phyloP scores from a whole-genome alignment of 2,888 invertebrate species.

The Uropetala carovei region DNA sequence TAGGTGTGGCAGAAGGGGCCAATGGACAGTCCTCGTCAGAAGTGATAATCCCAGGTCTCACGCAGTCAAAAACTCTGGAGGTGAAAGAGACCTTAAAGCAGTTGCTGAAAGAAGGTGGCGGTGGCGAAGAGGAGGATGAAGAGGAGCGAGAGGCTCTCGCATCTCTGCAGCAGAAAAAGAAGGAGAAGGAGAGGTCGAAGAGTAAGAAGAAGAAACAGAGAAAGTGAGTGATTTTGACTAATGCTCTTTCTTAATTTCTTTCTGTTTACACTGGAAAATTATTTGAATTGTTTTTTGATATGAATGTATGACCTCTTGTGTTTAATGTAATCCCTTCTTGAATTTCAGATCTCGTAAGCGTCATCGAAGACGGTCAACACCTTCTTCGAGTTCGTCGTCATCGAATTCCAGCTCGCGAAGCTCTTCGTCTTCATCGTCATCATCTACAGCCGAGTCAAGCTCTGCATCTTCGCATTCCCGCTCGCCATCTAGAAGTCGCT shows the following conservation, averaged over 20 bases:
- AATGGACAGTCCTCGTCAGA: constrained; percentile 47
- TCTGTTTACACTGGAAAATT: neutral
- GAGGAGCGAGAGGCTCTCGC: constrained; percentile 60
- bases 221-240: constrained; percentile 71
- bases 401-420: constrained; percentile 72
- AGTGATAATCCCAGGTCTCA: constrained; percentile 73
- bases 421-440: constrained; percentile 72
- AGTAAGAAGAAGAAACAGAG: constrained; percentile 76
- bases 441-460: constrained; percentile 38
- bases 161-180: constrained; percentile 71
- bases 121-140: constrained; percentile 67
- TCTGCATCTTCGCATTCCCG: constrained; percentile 80
- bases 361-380: constrained; percentile 75
- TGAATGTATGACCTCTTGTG: neutral
- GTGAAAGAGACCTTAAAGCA: constrained; percentile 83
- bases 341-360: constrained; percentile 68
- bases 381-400: constrained; percentile 73
- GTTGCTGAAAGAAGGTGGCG: constrained; percentile 75
- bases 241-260: neutral
- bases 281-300: neutral
- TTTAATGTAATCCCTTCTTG: constrained; percentile 66
- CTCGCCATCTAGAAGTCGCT: constrained; percentile 72
- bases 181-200: constrained; percentile 70
- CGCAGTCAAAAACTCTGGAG: constrained; percentile 78
- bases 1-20: neutral